Base-by-base conservation (phyloP, 2,797 vertebrate species). In the Gallinago solitaria region DNA sequence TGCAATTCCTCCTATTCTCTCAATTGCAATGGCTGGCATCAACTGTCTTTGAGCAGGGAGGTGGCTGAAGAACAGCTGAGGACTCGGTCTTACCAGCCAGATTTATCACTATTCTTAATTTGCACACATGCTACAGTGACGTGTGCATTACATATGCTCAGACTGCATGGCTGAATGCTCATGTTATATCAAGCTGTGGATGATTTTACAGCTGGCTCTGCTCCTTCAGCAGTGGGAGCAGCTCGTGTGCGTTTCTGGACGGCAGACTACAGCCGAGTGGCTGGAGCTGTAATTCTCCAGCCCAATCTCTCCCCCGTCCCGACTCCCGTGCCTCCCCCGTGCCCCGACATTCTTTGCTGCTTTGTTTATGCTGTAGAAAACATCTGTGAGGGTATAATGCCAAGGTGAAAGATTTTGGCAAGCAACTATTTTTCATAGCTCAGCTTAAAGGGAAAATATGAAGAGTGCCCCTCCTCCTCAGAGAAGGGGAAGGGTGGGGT, bases 361-460 rank as follows among this genome's bases (percentile, higher is more conserved):
- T 94, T 97, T 98, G 96, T 98, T 98, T 98, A 97, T 97, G 90
- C 93, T 97, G 96, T 65, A 96, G 96, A 98, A 97, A 97, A 98
- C 97, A 98, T 98, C 97, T 98, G 97, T 20, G 91, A 95, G 96
- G 92, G 92, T 97, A 95, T 74, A 95, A 2, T n/a, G 91, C 95
- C 90, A 97, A 98, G 97, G 97, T 97, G 94, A 98, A 98, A 97
- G 97, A 97, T 96, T 96, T 93, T 97, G 95, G 97, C 96, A 98
- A 96, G 93, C 73, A 77, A 78, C 74, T 90, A 93, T 97, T 97
- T 97, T 97, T 97, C 97, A 97, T 95, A 97, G 95, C 93, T 97
- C 92, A 93, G 95, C 96, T 97, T 94, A 84, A 91, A 97, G 96
- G 77, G 91, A 97, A 93, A 96, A 97, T 95, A 97, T 91, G 96